Evolutionary conservation across 2,888 invertebrate genomes (phyloP), one percentile per base, ranked within the genome.

Genomic region (Sylvicola cinctus): DNA sequence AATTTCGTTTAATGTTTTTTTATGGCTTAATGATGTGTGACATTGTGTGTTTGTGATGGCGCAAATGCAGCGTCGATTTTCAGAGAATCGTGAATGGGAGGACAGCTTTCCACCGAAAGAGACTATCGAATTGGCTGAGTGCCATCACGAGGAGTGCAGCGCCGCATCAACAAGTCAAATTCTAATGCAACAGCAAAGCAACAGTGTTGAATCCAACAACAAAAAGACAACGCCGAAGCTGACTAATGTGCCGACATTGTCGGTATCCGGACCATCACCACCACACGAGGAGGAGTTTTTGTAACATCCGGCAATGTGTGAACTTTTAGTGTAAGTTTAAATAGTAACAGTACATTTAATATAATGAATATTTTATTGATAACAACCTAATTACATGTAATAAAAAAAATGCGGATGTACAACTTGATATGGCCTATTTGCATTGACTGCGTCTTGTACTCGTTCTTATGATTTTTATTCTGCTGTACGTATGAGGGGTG

Each of bases 241-340:
- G 35, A 48, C 51, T 36, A 75, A 75, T 27, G 60, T 80, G 45
- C 79, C 79, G 32, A 77, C 77, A 45, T 65, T 81, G 5, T 79
- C 79, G 16, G 68, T 81, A 17, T 79, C 79, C 12, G 28, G 28
- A 28, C 28, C 28, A 13, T 28, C 28, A 28, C 28, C 28, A n/a
- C 28, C 28, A 6, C 28, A 28, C 14, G 28, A 28, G 10, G 14
- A 28, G n/a, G 28, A 28, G n/a, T 28, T 28, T 13, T 28, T 28
- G 28, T 28, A 28, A 28, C 28, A 28, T 28, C 12, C n/a, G 28
- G 28, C n/a, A 13, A 28, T n/a, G 28, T 28, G 28, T 28, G 28
- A 28, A 28, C n/a, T 28, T 13, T 13, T 28, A n/a, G 28, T 28
- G 14, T 28, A 28, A 28, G 14, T 28, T 28, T 20, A 20, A 6